phyloP scores from a whole-genome alignment of 2,888 invertebrate genomes.

The Eristalis intricaria region DNA sequence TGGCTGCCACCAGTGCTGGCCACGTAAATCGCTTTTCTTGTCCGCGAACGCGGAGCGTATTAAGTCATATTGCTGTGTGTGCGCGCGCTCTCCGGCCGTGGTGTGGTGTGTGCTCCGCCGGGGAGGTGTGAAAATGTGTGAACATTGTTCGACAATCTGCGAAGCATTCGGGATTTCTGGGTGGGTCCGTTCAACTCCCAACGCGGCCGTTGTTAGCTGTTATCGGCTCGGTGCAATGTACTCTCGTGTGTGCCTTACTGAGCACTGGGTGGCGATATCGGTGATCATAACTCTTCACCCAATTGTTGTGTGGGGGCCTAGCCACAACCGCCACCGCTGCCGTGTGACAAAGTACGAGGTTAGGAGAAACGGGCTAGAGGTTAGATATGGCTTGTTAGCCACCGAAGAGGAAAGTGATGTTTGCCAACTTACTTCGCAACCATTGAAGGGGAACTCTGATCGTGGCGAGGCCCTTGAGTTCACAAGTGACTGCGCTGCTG shows the following conservation, averaged over 20 bases:
- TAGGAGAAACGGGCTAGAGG: conserved; percentile 19
- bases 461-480: background rate
- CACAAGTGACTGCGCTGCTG: background rate
- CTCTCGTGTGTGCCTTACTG: conserved; percentile 23
- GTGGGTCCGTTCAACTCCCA: conserved; percentile 65
- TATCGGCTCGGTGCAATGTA: conserved; percentile 36
- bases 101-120: conserved; percentile 36
- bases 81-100: conserved; percentile 1
- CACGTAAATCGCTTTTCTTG: conserved; percentile 60
- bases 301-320: conserved; percentile 35
- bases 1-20: conserved; percentile 19
- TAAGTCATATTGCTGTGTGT: conserved; percentile 66
- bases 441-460: background rate
- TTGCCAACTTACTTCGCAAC: background rate
- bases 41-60: conserved; percentile 45
- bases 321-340: conserved; percentile 2
- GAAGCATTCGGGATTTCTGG: conserved; percentile 62
- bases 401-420: conserved; percentile 22
- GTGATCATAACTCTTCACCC: conserved; percentile 57
- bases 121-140: conserved; percentile 70
- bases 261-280: conserved; percentile 23
- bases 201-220: background rate
- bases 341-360: conserved; percentile 60
- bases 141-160: conserved; percentile 64
- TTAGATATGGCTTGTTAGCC: conserved; percentile 40